Conservation (phyloP, 2,888 invertebrate genomes). For the Tinea semifulvella region DNA sequence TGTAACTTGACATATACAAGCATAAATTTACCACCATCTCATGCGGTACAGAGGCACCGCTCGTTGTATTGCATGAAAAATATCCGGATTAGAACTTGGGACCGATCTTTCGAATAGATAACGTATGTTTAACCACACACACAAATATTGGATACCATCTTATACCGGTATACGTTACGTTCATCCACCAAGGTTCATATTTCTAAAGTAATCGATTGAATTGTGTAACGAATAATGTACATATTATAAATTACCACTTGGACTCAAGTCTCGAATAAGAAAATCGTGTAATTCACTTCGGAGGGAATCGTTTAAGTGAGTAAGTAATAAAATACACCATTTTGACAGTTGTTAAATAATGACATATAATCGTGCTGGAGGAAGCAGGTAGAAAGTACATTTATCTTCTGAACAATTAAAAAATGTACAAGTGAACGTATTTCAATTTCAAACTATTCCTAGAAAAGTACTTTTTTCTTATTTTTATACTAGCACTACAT, state of each 20-base stretch:
- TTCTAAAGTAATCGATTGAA: background rate
- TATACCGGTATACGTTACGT: background rate
- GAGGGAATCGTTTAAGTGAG: constrained; percentile 40
- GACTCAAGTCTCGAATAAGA: constrained; percentile 62
- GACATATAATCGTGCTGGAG: constrained; percentile 16
- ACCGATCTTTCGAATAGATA: constrained; percentile 57
- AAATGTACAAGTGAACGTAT: background rate
- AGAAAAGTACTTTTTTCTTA: background rate
- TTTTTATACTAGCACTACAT: background rate
- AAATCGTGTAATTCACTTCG: constrained; percentile 61
- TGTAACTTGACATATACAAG: background rate
- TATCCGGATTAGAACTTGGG: constrained; percentile 61
- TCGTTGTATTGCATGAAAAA: constrained; percentile 42
- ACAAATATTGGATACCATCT: background rate
- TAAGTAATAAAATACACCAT: constrained; percentile 58
- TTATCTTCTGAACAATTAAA: background rate
- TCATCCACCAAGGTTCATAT: background rate
- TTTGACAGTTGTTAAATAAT: constrained; percentile 66
- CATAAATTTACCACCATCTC: constrained; percentile 9
- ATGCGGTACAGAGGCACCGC: constrained; percentile 7
- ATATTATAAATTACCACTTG: constrained; percentile 62
- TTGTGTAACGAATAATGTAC: constrained; percentile 22
- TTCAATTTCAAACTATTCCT: background rate
- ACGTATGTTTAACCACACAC: constrained; percentile 21
- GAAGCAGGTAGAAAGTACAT: background rate